Base-by-base conservation (phyloP, 2,797 vertebrate genomes). In the Anabacerthia variegaticeps region DNA sequence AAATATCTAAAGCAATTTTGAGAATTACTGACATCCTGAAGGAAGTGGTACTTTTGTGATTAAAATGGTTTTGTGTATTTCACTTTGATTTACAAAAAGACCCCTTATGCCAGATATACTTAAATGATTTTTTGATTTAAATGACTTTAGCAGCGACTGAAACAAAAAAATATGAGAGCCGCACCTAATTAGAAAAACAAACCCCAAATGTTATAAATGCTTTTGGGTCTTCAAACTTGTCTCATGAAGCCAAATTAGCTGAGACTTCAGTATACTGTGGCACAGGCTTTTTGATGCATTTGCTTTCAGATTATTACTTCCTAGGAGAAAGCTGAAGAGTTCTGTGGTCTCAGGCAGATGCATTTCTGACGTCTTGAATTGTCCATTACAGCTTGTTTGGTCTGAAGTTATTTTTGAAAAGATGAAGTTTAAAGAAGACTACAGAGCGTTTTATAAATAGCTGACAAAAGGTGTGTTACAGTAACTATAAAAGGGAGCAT, bases 1-100 rank as follows among this genome's bases (percentile, higher is more conserved):
- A 98, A 97, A 97, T 98, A 98, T 97, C 97, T 96, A 67, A 95
- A 81, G 97, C 96, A 97, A 98, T 98, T 98, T 97, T 96, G 89
- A 97, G 97, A 97, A 97, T 98, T 97, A 98, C 97, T 97, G 97
- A 97, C 96, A 97, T 97, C 95, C 96, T 97, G 95, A 95, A 97
- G 97, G 93, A 97, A 97, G 96, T 94, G 89, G 86, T 96, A 96
- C 89, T 96, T 97, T 94, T 96, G 84, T 97, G 96, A 97, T 97
- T 97, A 97, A 97, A 95, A 88, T 92, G 81, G 81, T 93, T 98
- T 91, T 85, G 83, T 96, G 59, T 96, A 92, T 96, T 97, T 97
- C 95, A 73, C 56, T 97, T 91, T 91, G 85, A 92, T 94, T 96
- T 73, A 88, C 22, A 36, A 66, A 68, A 85, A 74, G 54, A n/a